These are phyloP conservation scores for Agrotis exclamationis DNA, from an alignment of 2,888 invertebrate species.

Conservation along the genomic window DNA sequence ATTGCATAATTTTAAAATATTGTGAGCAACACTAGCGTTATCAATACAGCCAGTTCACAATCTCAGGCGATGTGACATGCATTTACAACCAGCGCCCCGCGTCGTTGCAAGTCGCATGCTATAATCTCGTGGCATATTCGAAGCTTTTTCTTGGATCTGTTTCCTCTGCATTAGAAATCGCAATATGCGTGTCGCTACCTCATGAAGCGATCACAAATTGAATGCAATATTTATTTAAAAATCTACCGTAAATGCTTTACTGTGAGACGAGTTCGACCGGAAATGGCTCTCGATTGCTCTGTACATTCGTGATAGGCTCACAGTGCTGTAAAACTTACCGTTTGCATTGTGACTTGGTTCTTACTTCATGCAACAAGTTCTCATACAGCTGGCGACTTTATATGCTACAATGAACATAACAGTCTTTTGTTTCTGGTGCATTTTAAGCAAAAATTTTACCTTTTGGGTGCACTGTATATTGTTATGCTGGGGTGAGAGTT, in stretches of 20 bases:
- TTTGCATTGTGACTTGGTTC: conserved; percentile 33
- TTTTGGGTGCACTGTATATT: conserved; percentile 11
- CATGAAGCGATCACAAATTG: background rate
- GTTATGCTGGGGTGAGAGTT: conserved; percentile 3
- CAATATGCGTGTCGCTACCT: background rate
- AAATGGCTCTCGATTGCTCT: background rate
- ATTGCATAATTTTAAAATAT: background rate
- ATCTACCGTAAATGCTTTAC: background rate
- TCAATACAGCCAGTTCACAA: background rate
- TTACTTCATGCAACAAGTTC: conserved; percentile 60
- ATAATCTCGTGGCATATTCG: background rate
- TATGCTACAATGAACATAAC: conserved; percentile 41
- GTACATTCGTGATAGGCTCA: background rate
- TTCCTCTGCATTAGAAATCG: background rate
- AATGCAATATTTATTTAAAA: background rate
- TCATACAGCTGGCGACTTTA: conserved; percentile 38
- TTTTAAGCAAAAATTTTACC: conserved; percentile 35
- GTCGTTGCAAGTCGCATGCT: background rate
- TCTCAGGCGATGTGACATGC: background rate
- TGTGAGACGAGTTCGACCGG: background rate
- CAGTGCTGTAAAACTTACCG: conserved; percentile 28
- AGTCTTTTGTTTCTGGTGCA: conserved; percentile 37
- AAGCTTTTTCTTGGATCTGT: background rate
- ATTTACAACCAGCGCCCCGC: background rate
- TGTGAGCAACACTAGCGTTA: too few species aligned